Evolutionary conservation across 2,888 invertebrate genomes (phyloP).

Genomic region (Leucophora obtusa): DNA sequence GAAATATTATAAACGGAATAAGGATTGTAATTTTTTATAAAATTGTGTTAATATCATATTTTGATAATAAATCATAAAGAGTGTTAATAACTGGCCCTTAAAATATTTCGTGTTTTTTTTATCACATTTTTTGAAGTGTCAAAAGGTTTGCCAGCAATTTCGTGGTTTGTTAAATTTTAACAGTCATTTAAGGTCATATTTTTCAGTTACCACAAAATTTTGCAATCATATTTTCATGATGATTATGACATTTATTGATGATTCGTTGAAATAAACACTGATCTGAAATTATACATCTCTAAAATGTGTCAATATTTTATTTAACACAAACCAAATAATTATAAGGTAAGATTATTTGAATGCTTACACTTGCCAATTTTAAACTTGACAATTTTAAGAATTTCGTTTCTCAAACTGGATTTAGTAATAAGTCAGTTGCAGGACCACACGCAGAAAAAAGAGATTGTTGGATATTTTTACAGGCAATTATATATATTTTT

Average conservation of each 20-base stretch:
- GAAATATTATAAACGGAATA: neutral
- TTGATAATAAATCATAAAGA: conserved; percentile 63
- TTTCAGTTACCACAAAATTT: conserved; percentile 3
- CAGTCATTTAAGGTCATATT: conserved; percentile 26
- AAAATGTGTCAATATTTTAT: conserved; percentile 6
- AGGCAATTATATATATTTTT: too few relatives aligned
- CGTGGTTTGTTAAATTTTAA: conserved; percentile 14
- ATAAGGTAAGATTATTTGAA: conserved; percentile 12
- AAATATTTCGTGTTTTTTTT: neutral
- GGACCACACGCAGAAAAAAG: too few relatives aligned
- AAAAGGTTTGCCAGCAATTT: neutral
- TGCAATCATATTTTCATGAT: conserved; percentile 1
- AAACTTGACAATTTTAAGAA: too few relatives aligned
- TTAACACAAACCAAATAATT: neutral
- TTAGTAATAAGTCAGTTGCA: too few relatives aligned
- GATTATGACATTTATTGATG: neutral
- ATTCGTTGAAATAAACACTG: neutral
- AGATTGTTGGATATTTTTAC: too few relatives aligned
- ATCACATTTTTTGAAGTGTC: neutral
- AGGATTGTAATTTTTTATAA: conserved; percentile 39
- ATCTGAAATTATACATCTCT: neutral
- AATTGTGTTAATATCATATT: conserved; percentile 22
- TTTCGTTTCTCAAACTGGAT: too few relatives aligned
- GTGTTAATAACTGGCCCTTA: neutral
- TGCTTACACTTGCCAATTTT: too few relatives aligned